Evolutionary conservation across 2,888 invertebrate species (phyloP).

Genomic region (Dione juno): DNA sequence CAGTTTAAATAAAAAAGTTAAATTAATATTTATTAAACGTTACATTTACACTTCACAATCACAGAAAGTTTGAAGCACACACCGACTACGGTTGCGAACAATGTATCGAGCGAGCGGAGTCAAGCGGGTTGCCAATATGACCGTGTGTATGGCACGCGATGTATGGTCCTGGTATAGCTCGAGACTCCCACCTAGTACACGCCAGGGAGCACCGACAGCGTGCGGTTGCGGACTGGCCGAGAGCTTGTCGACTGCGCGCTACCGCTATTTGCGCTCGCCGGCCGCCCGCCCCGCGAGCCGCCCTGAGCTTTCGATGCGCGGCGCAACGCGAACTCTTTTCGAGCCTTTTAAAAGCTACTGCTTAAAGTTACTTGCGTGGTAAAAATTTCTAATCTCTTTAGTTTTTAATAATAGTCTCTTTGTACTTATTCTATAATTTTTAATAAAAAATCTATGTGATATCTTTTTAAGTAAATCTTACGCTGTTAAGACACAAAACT

Average conservation of each 20-base stretch:
- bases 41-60: conserved; percentile 42
- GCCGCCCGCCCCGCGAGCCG: conserved; percentile 58
- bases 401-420: no score
- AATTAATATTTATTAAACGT: conserved; percentile 23
- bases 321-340: conserved; percentile 69
- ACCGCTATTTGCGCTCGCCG: conserved; percentile 73
- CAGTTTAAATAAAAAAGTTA: conserved; percentile 46
- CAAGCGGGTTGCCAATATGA: conserved; percentile 34
- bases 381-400: neutral
- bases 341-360: conserved; percentile 46
- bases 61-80: conserved; percentile 38
- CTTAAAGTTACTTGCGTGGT: conserved; percentile 29
- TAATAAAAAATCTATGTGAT: no score
- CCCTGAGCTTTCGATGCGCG: conserved; percentile 80
- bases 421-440: no score
- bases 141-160: conserved; percentile 38
- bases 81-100: conserved; percentile 27
- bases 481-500: no score
- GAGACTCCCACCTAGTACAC: conserved; percentile 27
- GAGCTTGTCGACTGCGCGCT: conserved; percentile 65
- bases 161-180: conserved; percentile 10
- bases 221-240: conserved; percentile 58
- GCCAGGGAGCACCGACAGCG: conserved; percentile 48
- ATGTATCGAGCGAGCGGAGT: conserved; percentile 38
- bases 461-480: no score